Conservation (phyloP, 2,113 vertebrate genomes). For the Tychaedon coryphoeus region DNA sequence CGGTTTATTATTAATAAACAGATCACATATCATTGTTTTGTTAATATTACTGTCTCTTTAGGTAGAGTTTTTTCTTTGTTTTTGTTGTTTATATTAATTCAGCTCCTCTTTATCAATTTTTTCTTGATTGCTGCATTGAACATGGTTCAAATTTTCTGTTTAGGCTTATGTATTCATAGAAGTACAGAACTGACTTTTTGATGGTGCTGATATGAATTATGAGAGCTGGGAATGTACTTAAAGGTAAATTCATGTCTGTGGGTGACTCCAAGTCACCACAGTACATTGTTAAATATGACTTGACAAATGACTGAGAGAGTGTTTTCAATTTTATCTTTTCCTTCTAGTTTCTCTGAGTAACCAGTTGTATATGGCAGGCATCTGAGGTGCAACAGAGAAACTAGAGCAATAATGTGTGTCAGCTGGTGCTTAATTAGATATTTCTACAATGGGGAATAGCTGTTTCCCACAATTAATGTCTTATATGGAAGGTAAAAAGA, state of each 20-base stretch:
- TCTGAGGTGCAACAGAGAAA: background rate
- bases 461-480: background rate
- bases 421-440: background rate
- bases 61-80: background rate
- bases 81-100: background rate
- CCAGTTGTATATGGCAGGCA: background rate
- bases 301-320: background rate
- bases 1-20: background rate
- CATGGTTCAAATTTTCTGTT: background rate
- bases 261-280: background rate
- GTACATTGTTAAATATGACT: background rate
- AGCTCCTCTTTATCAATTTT: background rate
- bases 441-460: background rate
- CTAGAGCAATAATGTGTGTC: background rate
- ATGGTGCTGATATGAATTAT: background rate
- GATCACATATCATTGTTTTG: background rate
- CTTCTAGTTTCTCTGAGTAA: slow-evolving; percentile 16
- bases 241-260: background rate
- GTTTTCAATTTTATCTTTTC: background rate
- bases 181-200: background rate
- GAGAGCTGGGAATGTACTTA: background rate
- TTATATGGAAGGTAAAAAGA: background rate
- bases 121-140: background rate
- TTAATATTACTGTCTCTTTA: background rate
- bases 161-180: background rate